phyloP scores from a whole-genome alignment of 1,140 invertebrate genomes.

The silkworm (Bombyx mori) region ASM3026992v2 NC_085114.1:10793001-10793500 shows the following conservation, averaged over 20 bases:
- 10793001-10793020: slow-evolving; percentile 50
- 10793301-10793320: slow-evolving; percentile 22
- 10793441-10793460: too few relatives aligned
- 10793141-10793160: background rate
- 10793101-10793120: slow-evolving; percentile 1
- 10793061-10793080: slow-evolving; percentile 36
- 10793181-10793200: too few relatives aligned
- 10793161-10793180: background rate
- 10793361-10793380: slow-evolving; percentile 35
- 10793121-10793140: slow-evolving; percentile 2
- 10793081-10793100: slow-evolving; percentile 9
- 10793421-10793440: too few relatives aligned
- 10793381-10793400: slow-evolving; percentile 22
- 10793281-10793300: slow-evolving; percentile 33
- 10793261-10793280: slow-evolving; percentile 1
- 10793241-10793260: too few relatives aligned
- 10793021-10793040: slow-evolving; percentile 41
- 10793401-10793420: too few relatives aligned
- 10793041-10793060: slow-evolving; percentile 44
- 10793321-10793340: slow-evolving; percentile 20
- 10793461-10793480: too few relatives aligned
- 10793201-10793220: too few relatives aligned
- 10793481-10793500: too few relatives aligned
- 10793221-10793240: too few relatives aligned
- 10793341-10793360: slow-evolving; percentile 39